Evolutionary conservation across 2,113 vertebrate species (phyloP), one percentile per base, ranked within the genome.

Genomic region (Hemiprocne comata): DNA sequence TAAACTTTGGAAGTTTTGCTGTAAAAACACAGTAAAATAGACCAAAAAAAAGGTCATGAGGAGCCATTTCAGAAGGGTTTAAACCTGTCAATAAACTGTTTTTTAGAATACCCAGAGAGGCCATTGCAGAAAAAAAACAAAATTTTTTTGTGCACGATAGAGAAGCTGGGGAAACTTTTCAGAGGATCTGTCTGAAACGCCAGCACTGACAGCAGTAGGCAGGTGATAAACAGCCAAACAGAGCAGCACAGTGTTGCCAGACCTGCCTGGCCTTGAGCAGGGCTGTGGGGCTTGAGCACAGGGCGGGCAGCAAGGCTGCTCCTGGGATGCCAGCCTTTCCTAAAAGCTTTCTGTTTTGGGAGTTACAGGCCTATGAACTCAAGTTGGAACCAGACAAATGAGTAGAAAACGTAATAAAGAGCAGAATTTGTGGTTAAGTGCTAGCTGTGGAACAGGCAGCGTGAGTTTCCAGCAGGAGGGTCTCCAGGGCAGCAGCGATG

Each of bases 191-290:
- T 69, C 60, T 62, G 17, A 85, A 95, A 75, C 80, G 38, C 33
- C 21, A 3, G 34, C 2, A 1, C 44, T 48, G 66, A 29, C 17
- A 85, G 78, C 61, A 33, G 34, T 44, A 87, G 48, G 20, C 20
- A 64, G 48, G 38, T 0, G 0, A 42, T 62, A 58, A 91, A 62
- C 3, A 38, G 65, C 25, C 0, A 3, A 64, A 60, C 0, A 0
- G 42, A 85, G 53, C 51, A 75, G 25, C 1, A 0, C 0, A 0
- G 13, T 3, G 0, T 33, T 3, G 0, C 31, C 69, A 42, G 51
- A 55, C 38, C 5, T 4, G 21, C 21, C 1, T 1, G 65, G 58
- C 16, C 0, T 1, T 46, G 34, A 69, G 57, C 21, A 3, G 50
- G 34, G 48, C 48, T 57, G 19, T 28, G 42, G 9, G 36, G 11